Conservation (phyloP, 1,140 invertebrate genomes). For the Brachionus calyciflorus region DNA sequence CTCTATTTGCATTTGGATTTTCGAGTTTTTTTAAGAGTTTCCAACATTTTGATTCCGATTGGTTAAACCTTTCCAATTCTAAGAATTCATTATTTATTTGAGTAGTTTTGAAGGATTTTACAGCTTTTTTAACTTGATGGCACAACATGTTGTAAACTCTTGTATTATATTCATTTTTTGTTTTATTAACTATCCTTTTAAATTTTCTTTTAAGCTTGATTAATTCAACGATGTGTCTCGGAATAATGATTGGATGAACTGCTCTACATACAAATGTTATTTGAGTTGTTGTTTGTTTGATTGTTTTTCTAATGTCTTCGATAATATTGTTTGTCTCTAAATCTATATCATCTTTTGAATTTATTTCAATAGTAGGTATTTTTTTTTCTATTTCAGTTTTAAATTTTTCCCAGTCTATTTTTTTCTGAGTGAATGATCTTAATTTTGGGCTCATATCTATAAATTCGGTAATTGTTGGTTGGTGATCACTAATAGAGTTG, state of each 20-base stretch:
- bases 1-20: neutral
- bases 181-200: neutral
- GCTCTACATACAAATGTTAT: neutral
- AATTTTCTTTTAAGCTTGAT: slow-evolving; percentile 4
- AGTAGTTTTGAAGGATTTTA: neutral
- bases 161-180: neutral
- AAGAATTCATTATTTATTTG: neutral
- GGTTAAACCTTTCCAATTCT: neutral
- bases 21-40: neutral
- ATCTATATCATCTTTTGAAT: neutral
- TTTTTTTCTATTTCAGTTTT: neutral
- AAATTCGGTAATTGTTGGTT: neutral
- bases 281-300: neutral
- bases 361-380: neutral
- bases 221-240: neutral
- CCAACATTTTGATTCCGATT: neutral
- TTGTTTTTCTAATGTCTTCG: neutral
- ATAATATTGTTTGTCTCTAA: neutral
- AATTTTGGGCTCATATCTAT: neutral
- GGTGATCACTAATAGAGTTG: neutral
- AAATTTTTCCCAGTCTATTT: neutral
- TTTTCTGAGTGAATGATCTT: neutral
- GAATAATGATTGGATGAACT: neutral
- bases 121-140: neutral
- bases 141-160: neutral